These are phyloP conservation scores for Caenorhabditis imperialis DNA, from an alignment of 2,888 invertebrate species.

Conservation along the genomic window DNA sequence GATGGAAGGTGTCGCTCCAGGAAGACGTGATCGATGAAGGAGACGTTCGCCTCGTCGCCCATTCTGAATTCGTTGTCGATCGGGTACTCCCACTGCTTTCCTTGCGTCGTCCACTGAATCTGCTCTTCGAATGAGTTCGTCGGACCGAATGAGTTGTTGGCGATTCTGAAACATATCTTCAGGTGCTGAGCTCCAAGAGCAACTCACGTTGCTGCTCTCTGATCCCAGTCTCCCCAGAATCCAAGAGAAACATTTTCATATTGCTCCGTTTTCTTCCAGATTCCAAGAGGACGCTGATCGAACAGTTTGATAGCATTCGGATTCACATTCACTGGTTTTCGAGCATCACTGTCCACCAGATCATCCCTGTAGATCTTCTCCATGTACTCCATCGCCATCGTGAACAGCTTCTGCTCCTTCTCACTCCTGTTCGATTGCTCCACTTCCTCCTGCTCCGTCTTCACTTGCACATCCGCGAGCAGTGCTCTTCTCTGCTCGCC, in stretches of 20 bases:
- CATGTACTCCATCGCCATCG: conserved; percentile 58
- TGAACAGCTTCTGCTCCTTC: conserved; percentile 64
- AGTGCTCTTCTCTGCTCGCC: conserved; percentile 49
- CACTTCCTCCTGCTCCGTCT: conserved; percentile 33
- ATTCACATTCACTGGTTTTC: conserved; percentile 40
- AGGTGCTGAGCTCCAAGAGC: too few relatives aligned
- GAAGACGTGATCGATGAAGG: conserved; percentile 95
- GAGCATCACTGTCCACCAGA: conserved; percentile 30
- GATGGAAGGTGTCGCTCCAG: conserved; percentile 87
- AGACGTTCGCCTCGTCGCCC: conserved; percentile 80
- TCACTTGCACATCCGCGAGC: conserved; percentile 33
- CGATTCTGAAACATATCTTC: conserved; percentile 51
- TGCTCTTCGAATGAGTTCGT: conserved; percentile 92
- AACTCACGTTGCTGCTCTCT: conserved; percentile 55
- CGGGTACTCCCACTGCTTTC: conserved; percentile 96
- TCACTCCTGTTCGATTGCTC: conserved; percentile 46
- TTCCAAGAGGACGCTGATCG: conserved; percentile 35
- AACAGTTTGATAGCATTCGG: conserved; percentile 48
- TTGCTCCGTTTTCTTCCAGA: conserved; percentile 46
- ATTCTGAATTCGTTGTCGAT: conserved; percentile 89
- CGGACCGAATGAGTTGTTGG: conserved; percentile 71
- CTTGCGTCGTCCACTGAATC: conserved; percentile 92
- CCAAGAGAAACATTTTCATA: conserved; percentile 40
- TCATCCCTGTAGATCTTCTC: conserved; percentile 66
- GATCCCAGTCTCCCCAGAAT: conserved; percentile 67